These are phyloP conservation scores for Chlorodrepanis virens DNA, from an alignment of 2,113 vertebrate species.

Conservation along the genomic window DNA sequence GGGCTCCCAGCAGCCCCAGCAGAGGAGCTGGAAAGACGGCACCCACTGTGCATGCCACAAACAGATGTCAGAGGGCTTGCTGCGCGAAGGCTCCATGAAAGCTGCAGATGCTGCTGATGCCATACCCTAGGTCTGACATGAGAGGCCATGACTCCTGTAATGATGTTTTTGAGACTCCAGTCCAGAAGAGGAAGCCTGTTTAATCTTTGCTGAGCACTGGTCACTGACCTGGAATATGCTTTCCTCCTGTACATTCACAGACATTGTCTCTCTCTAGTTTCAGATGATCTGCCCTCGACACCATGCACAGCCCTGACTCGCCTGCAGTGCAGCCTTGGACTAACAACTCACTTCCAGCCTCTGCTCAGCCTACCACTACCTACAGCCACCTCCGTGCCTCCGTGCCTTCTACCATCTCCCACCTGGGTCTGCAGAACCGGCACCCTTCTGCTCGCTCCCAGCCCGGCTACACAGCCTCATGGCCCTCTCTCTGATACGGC, in stretches of 20 bases:
- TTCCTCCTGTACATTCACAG: background rate
- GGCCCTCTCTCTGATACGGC: background rate
- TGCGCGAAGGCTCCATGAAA: slow-evolving; percentile 15
- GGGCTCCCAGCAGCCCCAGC: background rate
- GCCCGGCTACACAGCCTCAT: background rate
- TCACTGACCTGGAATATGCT: background rate
- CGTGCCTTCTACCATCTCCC: background rate
- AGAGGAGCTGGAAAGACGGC: background rate
- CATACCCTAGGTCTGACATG: background rate
- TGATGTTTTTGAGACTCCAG: background rate
- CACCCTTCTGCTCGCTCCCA: background rate
- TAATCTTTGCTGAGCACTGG: background rate
- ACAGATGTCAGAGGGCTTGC: slow-evolving; percentile 26
- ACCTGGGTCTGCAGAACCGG: background rate
- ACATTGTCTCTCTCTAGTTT: background rate
- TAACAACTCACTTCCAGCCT: background rate
- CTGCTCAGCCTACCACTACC: background rate
- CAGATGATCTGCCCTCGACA: background rate
- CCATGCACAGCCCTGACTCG: background rate
- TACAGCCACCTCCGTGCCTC: background rate
- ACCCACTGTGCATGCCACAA: slow-evolving; percentile 19
- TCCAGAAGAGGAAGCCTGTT: background rate
- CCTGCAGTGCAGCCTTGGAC: background rate
- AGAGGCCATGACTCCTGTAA: background rate
- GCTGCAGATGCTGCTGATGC: slow-evolving; percentile 39